Conservation (phyloP, 2,888 invertebrate genomes). For the Pyrrhosoma nymphula region DNA sequence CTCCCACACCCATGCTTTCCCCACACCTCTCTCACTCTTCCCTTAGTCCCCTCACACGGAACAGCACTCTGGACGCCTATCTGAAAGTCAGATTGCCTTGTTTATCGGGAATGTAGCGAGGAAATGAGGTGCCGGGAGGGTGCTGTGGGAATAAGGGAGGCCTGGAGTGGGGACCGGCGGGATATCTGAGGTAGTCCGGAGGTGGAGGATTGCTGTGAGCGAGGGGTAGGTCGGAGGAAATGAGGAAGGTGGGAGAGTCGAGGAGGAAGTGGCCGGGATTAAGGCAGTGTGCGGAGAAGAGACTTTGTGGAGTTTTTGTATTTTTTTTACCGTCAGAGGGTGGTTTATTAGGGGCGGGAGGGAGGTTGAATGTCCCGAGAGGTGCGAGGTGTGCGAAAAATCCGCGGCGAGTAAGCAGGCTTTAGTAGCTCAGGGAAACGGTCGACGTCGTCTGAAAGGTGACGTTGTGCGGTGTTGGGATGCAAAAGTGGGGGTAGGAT, state of each 20-base stretch:
- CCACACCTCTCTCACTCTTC: neutral
- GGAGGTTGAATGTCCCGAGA: neutral
- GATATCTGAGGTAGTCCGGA: too few relatives aligned
- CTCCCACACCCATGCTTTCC: neutral
- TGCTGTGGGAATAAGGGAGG: neutral
- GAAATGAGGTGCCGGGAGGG: neutral
- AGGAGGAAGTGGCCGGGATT: neutral
- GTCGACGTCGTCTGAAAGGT: neutral
- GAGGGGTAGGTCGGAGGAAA: neutral
- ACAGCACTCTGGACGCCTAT: neutral
- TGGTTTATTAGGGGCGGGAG: neutral
- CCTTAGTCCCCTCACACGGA: neutral
- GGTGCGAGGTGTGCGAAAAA: neutral
- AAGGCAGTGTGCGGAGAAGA: neutral
- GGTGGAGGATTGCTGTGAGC: neutral
- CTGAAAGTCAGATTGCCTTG: constrained; percentile 18
- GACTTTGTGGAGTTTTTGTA: neutral
- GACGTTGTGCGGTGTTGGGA: neutral
- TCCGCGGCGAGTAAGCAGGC: neutral
- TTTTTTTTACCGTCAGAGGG: neutral
- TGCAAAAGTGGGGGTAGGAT: neutral
- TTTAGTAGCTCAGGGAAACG: neutral
- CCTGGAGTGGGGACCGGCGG: too few relatives aligned
- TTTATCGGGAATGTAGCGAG: constrained; percentile 1
- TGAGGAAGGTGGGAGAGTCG: neutral